Percentiles rank a stretch among this genome's conserved stretches.
Conservation (phyloP, 2,797 vertebrate genomes). For the Artibeus lituratus region DNA sequence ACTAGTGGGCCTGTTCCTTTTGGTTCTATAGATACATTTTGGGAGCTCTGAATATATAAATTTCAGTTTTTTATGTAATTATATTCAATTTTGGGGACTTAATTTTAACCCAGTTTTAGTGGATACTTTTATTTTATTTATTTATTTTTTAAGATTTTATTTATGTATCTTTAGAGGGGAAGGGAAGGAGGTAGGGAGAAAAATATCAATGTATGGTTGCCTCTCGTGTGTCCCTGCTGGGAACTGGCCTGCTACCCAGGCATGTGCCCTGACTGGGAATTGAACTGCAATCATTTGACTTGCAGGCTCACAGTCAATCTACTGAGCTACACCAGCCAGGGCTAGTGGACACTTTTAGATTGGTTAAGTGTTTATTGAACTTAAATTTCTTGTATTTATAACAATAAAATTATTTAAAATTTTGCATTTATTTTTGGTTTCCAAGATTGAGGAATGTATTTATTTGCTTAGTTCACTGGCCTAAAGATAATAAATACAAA, state of each 20-base stretch:
- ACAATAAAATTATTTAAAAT: background rate
- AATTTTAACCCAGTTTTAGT: slow-evolving; percentile 42
- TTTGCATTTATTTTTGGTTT: slow-evolving; percentile 9
- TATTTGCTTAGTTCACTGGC: slow-evolving; percentile 56
- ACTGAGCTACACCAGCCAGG: too few species aligned
- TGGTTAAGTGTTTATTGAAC: background rate
- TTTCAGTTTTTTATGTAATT: slow-evolving; percentile 20
- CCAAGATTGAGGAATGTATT: slow-evolving; percentile 6
- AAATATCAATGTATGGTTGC: too few species aligned
- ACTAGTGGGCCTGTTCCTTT: background rate
- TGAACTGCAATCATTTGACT: too few species aligned
- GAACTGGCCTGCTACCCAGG: too few species aligned
- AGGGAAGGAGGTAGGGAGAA: too few species aligned
- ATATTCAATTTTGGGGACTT: slow-evolving; percentile 3
- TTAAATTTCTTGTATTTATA: slow-evolving; percentile 35
- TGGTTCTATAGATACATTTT: background rate
- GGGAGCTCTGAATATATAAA: background rate
- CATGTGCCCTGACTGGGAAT: too few species aligned
- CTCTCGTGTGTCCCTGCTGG: too few species aligned
- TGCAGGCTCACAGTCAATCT: too few species aligned
- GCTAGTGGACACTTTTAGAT: slow-evolving; percentile 29
- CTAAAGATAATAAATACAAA: slow-evolving; percentile 61
- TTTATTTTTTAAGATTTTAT: too few species aligned
- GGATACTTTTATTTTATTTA: slow-evolving; percentile 21
- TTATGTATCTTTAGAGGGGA: too few species aligned